Conservation (phyloP, 2,113 vertebrate species). For the Electrona antarctica region DNA sequence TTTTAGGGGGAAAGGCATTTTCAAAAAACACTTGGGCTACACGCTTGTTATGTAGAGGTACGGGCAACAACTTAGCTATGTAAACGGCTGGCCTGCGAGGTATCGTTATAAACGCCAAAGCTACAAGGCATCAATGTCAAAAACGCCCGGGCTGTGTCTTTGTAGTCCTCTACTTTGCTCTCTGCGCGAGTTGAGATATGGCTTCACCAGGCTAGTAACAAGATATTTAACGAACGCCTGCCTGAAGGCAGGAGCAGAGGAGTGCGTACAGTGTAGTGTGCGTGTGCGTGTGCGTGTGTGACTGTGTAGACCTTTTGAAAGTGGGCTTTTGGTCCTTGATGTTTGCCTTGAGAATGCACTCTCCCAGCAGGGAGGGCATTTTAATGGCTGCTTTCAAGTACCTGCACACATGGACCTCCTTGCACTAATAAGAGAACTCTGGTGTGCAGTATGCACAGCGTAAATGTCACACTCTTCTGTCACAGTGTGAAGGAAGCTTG, state of each 20-base stretch:
- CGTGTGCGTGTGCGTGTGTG: conserved; percentile 23
- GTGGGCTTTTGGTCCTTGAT: conserved; percentile 31
- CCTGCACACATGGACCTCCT: conserved; percentile 62
- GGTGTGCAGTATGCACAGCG: no score
- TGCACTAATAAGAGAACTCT: conserved; percentile 16
- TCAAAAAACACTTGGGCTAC: no score
- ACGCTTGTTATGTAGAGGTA: no score
- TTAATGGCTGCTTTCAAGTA: conserved; percentile 68
- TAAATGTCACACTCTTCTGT: neutral
- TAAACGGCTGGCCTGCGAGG: no score
- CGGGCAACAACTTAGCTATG: no score
- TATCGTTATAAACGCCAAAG: conserved; percentile 56
- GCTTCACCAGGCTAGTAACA: conserved; percentile 52
- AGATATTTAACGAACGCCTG: conserved; percentile 57
- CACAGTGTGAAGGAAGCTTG: conserved; percentile 3
- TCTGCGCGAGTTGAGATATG: conserved; percentile 33
- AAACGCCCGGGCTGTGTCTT: conserved; percentile 49
- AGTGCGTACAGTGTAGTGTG: conserved; percentile 10
- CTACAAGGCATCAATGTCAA: conserved; percentile 28
- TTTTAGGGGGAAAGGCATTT: conserved; percentile 4
- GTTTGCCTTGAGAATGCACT: conserved; percentile 42
- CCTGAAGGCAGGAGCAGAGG: conserved; percentile 30
- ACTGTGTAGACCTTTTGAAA: neutral
- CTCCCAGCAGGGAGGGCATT: conserved; percentile 38
- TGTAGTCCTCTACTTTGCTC: conserved; percentile 42